Percentiles rank a stretch among this genome's conserved stretches.
phyloP scores from a whole-genome alignment of 2,113 vertebrate genomes.

The Typhlomys cinereus region DNA sequence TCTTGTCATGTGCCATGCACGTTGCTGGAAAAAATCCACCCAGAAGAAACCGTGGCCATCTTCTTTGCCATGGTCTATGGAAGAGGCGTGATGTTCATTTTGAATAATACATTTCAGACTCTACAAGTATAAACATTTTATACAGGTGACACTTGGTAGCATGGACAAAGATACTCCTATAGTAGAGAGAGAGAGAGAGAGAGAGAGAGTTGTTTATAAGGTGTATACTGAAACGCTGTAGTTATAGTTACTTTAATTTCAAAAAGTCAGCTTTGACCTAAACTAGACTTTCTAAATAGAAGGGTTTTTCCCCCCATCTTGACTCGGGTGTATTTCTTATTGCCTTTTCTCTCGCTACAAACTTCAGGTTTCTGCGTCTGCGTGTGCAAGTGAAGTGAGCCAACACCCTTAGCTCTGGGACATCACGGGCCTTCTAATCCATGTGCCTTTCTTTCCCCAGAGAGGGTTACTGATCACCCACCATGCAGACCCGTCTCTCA shows the following conservation, averaged over 20 bases:
- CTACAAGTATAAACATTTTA: neutral
- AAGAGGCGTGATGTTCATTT: neutral
- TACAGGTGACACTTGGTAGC: neutral
- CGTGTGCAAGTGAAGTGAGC: neutral
- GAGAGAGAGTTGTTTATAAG: neutral
- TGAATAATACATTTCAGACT: neutral
- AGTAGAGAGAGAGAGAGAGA: neutral
- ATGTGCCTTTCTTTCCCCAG: constrained; percentile 82
- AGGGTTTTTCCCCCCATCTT: neutral
- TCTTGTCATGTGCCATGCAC: neutral
- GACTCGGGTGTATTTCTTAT: neutral
- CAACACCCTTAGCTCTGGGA: neutral
- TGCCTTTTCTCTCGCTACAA: neutral
- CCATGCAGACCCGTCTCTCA: constrained; percentile 97
- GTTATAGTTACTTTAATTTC: too few species aligned
- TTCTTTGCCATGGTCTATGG: neutral
- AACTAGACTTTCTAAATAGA: neutral
- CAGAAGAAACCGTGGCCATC: neutral
- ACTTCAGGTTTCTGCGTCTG: neutral
- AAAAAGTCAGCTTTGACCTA: neutral
- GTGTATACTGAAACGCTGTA: neutral
- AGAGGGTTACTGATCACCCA: constrained; percentile 94
- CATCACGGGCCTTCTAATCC: neutral
- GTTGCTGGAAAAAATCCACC: neutral
- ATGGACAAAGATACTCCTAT: neutral